phyloP scores from a whole-genome alignment of 2,888 invertebrate species.

The Drosophila pseudotalamancana region DNA sequence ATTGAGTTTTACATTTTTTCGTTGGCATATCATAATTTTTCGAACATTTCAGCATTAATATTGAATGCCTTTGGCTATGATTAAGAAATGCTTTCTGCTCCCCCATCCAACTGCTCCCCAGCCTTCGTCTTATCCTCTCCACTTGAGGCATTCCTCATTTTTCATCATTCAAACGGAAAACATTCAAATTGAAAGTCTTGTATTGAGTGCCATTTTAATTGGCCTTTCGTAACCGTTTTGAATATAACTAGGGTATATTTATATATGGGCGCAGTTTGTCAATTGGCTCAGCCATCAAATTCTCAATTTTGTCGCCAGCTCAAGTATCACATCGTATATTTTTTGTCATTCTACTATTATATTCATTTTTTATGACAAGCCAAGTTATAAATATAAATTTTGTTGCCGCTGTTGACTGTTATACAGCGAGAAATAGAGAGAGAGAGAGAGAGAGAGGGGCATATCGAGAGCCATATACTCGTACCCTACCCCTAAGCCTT shows the following conservation, averaged over 20 bases:
- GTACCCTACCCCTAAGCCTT: not conserved
- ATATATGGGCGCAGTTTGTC: slow-evolving; percentile 23
- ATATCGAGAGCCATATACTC: not conserved
- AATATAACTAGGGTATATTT: slow-evolving; percentile 23
- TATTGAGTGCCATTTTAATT: slow-evolving; percentile 17
- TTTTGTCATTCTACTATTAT: slow-evolving; percentile 20
- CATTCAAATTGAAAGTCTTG: slow-evolving; percentile 34
- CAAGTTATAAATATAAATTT: slow-evolving; percentile 63
- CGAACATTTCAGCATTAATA: slow-evolving; percentile 46
- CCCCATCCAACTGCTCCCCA: not conserved
- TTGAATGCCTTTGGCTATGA: slow-evolving; percentile 60
- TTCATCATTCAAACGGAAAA: slow-evolving; percentile 63
- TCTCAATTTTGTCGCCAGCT: slow-evolving; percentile 46
- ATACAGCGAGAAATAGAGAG: too few relatives aligned
- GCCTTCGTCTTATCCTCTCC: not conserved
- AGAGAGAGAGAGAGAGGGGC: not conserved
- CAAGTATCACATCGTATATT: slow-evolving; percentile 38
- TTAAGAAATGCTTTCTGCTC: slow-evolving; percentile 49
- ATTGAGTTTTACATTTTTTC: slow-evolving; percentile 65
- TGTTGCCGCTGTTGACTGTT: slow-evolving; percentile 66
- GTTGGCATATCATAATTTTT: slow-evolving; percentile 61
- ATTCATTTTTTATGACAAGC: slow-evolving; percentile 56
- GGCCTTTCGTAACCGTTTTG: slow-evolving; percentile 32
- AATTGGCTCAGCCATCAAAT: slow-evolving; percentile 30
- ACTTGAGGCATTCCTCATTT: slow-evolving; percentile 56